Conservation (phyloP, 2,113 vertebrate genomes). For the Cettia cetti region DNA sequence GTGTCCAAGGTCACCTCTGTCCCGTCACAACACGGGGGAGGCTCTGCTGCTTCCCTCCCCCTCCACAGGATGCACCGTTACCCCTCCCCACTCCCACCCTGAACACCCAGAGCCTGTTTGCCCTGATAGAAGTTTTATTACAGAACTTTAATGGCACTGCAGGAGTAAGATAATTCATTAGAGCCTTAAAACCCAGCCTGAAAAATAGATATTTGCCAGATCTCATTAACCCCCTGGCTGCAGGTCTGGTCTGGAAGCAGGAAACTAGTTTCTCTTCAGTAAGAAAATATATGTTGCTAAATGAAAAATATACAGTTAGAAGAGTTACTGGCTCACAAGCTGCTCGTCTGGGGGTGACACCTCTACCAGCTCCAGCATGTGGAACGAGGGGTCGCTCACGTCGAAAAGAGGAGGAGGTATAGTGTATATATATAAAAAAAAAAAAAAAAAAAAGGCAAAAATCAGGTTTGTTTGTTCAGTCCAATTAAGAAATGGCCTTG, state of each 20-base stretch:
- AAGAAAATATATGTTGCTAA: slow-evolving; percentile 93
- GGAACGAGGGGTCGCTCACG: not conserved
- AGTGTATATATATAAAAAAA: slow-evolving; percentile 72
- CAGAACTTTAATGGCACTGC: slow-evolving; percentile 73
- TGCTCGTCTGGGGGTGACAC: slow-evolving; percentile 19
- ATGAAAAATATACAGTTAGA: slow-evolving; percentile 85
- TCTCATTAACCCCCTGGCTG: slow-evolving; percentile 40
- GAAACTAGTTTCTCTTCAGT: slow-evolving; percentile 80
- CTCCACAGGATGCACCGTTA: not conserved
- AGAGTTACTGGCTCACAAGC: slow-evolving; percentile 61
- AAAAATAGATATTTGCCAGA: slow-evolving; percentile 78
- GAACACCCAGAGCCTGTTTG: not conserved
- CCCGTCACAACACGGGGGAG: not conserved
- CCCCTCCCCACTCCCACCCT: not conserved
- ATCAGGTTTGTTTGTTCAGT: slow-evolving; percentile 41
- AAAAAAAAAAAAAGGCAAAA: slow-evolving; percentile 73
- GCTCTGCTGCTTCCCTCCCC: accelerated
- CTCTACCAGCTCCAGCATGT: slow-evolving; percentile 41
- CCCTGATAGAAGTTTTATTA: slow-evolving; percentile 79
- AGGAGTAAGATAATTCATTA: slow-evolving; percentile 70
- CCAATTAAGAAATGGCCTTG: slow-evolving; percentile 92
- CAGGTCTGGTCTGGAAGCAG: slow-evolving; percentile 69
- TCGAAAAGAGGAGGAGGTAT: slow-evolving; percentile 82
- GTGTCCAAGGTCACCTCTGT: not conserved
- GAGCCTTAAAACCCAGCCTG: slow-evolving; percentile 73